Conservation (phyloP, 2,113 vertebrate genomes). For the Apodemus sylvaticus region DNA sequence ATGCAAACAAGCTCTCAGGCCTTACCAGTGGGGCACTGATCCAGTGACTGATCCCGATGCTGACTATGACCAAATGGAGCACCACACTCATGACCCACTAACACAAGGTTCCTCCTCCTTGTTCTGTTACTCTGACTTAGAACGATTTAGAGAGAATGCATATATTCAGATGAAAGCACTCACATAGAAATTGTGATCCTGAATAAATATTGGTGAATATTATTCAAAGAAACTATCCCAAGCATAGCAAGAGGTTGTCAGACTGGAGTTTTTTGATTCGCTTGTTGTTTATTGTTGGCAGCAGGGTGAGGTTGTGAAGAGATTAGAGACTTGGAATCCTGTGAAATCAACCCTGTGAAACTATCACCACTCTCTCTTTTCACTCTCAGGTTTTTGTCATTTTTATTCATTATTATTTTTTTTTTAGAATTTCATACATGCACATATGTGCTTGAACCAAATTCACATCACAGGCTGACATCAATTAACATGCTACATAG, state of each 20-base stretch:
- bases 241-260: not conserved
- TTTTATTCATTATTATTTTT: not conserved
- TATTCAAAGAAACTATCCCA: slow-evolving; percentile 34
- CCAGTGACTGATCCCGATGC: no score
- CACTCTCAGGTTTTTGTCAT: not conserved
- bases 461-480: not conserved
- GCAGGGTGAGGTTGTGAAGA: not conserved
- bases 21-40: not conserved
- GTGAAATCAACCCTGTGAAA: not conserved
- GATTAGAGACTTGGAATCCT: not conserved
- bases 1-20: no score
- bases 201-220: slow-evolving; percentile 26
- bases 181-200: slow-evolving; percentile 17
- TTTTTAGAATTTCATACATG: not conserved
- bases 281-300: not conserved
- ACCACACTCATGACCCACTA: not conserved
- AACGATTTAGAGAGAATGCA: not conserved
- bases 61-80: no score
- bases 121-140: not conserved
- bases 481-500: not conserved
- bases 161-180: not conserved
- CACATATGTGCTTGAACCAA: not conserved
- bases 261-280: slow-evolving; percentile 1
- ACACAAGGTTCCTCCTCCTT: not conserved
- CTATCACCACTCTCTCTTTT: not conserved